Evolutionary conservation across 2,797 vertebrate genomes (phyloP), one percentile per base, ranked within the genome.

Genomic region (Thunnus albacares): DNA sequence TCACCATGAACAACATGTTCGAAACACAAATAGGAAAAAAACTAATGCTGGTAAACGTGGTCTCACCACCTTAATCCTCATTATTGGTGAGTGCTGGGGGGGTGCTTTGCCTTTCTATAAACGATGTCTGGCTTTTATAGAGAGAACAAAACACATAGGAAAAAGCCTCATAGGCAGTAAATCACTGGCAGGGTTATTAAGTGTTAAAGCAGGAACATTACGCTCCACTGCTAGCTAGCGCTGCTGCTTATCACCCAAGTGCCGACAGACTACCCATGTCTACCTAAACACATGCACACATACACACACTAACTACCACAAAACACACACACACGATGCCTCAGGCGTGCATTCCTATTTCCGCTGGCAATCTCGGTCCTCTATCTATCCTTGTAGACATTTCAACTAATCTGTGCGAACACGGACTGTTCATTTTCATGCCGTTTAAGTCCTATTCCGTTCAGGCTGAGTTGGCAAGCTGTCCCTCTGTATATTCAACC

Each of bases 1-100:
- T 84, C 60, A 75, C 33, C 52, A 49, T 22, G 65, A 86, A 90
- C 77, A 81, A 75, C 74, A 83, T 90, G 84, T 85, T 87, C 51
- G 4, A 81, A 81, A 87, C 71, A 67, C 74, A 74, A 71, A 83
- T 22, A 72, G 22, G 52, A 77, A 75, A 73, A 83, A 84, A 62
- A 51, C 57, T 84, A 88, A 82, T 71, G 75, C 78, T 84, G 75
- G 86, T 89, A 88, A 90, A 89, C 82, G 86, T 86, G 82, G 86
- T 81, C 78, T 84, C 84, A 86, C 82, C 78, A 88, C 76, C 85
- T 91, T 91, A 93, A 93, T 94, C 92, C 90, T 90, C 90, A 91
- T 93, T 92, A 93, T 80, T 85, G 90, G 84, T 62, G 80, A 90
- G 87, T 85, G 84, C 89, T 80, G 41, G 41, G 41, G 28, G 76